Percentiles rank a stretch among this genome's conserved stretches.
Conservation (phyloP, 1,140 invertebrate genomes). For the Temnothorax nylanderi region DNA sequence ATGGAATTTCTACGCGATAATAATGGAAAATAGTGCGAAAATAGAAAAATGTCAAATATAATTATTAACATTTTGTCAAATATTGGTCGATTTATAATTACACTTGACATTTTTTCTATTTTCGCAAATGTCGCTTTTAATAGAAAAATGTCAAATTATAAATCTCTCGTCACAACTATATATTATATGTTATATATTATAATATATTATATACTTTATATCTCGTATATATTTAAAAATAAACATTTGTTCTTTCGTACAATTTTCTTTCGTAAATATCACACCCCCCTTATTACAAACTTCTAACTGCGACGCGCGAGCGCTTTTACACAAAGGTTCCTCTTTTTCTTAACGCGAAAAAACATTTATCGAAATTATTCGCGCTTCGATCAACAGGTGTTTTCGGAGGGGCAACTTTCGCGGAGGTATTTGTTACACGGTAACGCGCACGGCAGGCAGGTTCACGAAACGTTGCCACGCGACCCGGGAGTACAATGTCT, state of each 20-base stretch:
- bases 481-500: constrained; percentile 38
- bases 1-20: too few relatives aligned
- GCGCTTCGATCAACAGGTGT: constrained; percentile 36
- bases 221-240: too few relatives aligned
- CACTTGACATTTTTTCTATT: not conserved
- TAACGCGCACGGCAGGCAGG: not conserved
- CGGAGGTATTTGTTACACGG: not conserved
- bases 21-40: not conserved
- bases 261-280: not conserved
- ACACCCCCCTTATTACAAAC: not conserved
- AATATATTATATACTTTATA: not conserved
- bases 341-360: not conserved
- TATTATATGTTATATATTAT: too few relatives aligned
- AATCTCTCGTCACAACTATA: not conserved
- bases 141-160: not conserved
- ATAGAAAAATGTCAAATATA: not conserved
- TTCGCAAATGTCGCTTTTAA: not conserved
- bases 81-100: not conserved
- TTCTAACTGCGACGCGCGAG: too few relatives aligned
- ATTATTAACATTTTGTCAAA: not conserved
- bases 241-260: too few relatives aligned
- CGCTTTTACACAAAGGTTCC: not conserved
- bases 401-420: not conserved
- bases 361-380: constrained; percentile 18
- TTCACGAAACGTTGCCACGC: constrained; percentile 15